Percentiles rank a stretch among this genome's conserved stretches.
Conservation (phyloP, 2,888 invertebrate species). For the Pterostichus niger region DNA sequence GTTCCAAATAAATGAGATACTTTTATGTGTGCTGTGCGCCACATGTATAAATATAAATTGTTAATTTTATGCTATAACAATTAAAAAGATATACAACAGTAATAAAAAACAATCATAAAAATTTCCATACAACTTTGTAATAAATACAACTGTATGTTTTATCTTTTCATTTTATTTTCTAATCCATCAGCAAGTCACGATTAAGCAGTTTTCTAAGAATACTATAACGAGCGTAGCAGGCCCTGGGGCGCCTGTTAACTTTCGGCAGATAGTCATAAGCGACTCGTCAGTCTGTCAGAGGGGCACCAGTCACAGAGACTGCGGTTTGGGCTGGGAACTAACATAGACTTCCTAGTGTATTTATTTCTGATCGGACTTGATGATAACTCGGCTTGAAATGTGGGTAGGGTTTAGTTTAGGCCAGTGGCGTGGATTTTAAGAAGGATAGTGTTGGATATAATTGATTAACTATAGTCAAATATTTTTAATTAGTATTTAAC, state of each 20-base stretch:
- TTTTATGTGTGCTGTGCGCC: background rate
- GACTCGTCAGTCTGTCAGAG: background rate
- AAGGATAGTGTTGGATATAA: background rate
- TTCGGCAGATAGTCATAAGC: constrained; percentile 32
- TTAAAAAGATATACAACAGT: constrained; percentile 1
- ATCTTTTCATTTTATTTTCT: constrained; percentile 37
- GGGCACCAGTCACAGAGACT: constrained; percentile 11
- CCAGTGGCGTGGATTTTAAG: background rate
- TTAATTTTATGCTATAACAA: background rate
- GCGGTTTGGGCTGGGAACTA: background rate
- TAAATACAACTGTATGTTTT: background rate
- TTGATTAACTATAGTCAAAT: background rate
- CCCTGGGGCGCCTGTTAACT: constrained; percentile 9
- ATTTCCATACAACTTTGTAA: background rate
- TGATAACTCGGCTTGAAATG: background rate
- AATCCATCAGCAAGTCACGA: constrained; percentile 20
- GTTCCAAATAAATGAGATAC: too few species aligned
- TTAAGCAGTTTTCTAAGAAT: constrained; percentile 42
- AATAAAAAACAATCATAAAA: constrained; percentile 3
- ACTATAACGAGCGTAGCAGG: constrained; percentile 2
- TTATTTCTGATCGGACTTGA: constrained; percentile 7
- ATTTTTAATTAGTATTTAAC: too few species aligned
- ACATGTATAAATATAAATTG: background rate
- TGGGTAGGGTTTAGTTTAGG: background rate
- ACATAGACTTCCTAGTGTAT: background rate